Conservation (phyloP, 2,888 invertebrate species). For the Apamea sordens region DNA sequence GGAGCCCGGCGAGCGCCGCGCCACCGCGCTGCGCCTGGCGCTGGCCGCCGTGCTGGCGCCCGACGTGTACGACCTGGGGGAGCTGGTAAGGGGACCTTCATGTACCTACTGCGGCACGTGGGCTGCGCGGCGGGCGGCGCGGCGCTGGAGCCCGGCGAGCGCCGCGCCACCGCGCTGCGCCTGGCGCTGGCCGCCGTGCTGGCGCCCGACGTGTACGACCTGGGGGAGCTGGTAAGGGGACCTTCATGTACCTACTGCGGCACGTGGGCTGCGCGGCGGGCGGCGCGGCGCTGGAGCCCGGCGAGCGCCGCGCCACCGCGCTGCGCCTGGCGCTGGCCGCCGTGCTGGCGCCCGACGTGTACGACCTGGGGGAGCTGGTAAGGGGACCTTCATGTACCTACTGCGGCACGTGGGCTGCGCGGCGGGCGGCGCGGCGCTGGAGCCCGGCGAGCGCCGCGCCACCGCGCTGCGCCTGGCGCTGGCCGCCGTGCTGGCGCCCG, state of each 20-base stretch:
- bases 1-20: conserved; percentile 75
- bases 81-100: conserved; percentile 92
- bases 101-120: conserved; percentile 94
- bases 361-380: conserved; percentile 98
- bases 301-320: conserved; percentile 89
- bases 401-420: conserved; percentile 93
- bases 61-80: conserved; percentile 99
- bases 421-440: conserved; percentile 78
- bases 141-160: conserved; percentile 72
- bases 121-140: conserved; percentile 85
- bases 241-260: too few relatives aligned
- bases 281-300: conserved; percentile 74
- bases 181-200: conserved; percentile 98
- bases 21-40: conserved; percentile 95
- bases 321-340: conserved; percentile 98
- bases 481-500: conserved; percentile 98
- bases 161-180: conserved; percentile 93
- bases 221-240: conserved; percentile 95
- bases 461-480: conserved; percentile 96
- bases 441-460: conserved; percentile 75
- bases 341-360: conserved; percentile 97
- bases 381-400: too few relatives aligned
- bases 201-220: conserved; percentile 98
- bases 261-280: conserved; percentile 90
- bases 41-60: conserved; percentile 98